phyloP scores from a whole-genome alignment of 2,113 vertebrate genomes.

The Sterrhoptilus dennistouni region DNA sequence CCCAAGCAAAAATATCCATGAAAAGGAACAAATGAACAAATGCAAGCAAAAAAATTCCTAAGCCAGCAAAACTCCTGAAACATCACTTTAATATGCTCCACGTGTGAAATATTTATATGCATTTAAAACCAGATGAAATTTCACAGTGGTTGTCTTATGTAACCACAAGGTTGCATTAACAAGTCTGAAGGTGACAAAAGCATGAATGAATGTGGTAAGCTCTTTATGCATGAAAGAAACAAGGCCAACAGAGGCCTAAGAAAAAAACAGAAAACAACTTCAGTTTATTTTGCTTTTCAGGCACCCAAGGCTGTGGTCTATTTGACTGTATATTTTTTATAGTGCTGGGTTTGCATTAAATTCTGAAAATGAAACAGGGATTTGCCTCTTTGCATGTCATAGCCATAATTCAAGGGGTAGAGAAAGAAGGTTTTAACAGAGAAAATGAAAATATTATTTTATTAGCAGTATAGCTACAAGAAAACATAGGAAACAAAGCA shows the following conservation, averaged over 20 bases:
- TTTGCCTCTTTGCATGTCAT: not conserved
- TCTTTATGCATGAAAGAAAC: not conserved
- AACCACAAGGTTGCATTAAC: slow-evolving; percentile 15
- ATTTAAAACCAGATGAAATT: not conserved
- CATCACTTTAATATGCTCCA: not conserved
- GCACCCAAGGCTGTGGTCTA: not conserved
- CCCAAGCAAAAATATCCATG: not conserved
- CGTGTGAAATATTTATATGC: not conserved
- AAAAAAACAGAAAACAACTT: not conserved
- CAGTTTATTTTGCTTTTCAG: not conserved
- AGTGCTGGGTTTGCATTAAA: not conserved
- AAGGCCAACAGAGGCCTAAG: not conserved
- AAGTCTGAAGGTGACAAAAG: slow-evolving; percentile 45
- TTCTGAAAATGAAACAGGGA: not conserved
- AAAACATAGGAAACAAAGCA: not conserved
- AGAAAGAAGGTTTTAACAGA: slow-evolving; percentile 15
- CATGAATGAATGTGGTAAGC: not conserved
- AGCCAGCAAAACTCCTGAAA: not conserved
- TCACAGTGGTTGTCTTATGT: not conserved
- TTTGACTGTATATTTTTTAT: not conserved
- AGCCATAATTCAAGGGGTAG: not conserved
- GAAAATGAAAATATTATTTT: slow-evolving; percentile 23
- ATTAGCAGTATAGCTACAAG: not conserved
- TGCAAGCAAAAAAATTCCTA: not conserved
- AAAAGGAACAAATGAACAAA: not conserved